Evolutionary conservation across 1,140 invertebrate species (phyloP).

Genomic region (Theocolax elegans): DNA sequence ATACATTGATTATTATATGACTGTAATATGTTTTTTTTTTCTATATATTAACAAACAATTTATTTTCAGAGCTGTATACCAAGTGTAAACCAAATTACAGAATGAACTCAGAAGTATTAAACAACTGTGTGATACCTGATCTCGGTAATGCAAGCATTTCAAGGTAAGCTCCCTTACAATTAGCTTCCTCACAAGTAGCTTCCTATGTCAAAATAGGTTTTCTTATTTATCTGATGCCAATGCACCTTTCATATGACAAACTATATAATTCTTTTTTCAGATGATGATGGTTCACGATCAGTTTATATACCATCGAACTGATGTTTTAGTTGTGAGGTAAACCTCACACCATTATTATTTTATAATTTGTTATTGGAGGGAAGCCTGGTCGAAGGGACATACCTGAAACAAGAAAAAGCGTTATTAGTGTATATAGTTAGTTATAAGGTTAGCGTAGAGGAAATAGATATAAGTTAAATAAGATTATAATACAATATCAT

Average conservation of each 20-base stretch:
- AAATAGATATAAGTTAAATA: too few species aligned
- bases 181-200: too few species aligned
- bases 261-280: too few species aligned
- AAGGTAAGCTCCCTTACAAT: constrained; percentile 52
- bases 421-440: too few species aligned
- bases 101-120: constrained; percentile 58
- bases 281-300: constrained; percentile 60
- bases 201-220: constrained; percentile 9
- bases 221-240: constrained; percentile 5
- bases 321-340: too few species aligned
- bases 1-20: too few species aligned
- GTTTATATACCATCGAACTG: constrained; percentile 61
- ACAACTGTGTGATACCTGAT: constrained; percentile 59
- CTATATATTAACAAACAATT: constrained; percentile 38
- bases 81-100: constrained; percentile 58
- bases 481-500: too few species aligned
- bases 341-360: too few species aligned
- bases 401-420: too few species aligned
- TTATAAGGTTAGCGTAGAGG: too few species aligned
- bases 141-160: constrained; percentile 61
- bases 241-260: neutral
- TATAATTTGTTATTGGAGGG: too few species aligned
- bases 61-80: constrained; percentile 57
- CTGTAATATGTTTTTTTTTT: constrained; percentile 32
- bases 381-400: too few species aligned